These are phyloP conservation scores for Enteromius afrohamiltoni DNA, from an alignment of 2,797 vertebrate genomes.

Conservation along the genomic window DNA sequence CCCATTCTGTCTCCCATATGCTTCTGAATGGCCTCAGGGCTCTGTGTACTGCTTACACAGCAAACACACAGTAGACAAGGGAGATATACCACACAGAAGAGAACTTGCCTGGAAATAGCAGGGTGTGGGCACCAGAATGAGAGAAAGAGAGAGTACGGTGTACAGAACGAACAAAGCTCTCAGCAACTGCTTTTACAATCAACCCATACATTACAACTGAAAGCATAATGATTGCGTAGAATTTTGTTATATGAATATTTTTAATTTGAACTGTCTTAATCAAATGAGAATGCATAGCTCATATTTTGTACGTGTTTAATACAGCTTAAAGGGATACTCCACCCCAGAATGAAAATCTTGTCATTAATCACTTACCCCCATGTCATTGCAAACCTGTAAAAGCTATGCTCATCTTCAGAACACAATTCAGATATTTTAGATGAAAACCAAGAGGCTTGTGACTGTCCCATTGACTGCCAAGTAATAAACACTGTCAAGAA, in stretches of 20 bases:
- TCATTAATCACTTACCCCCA: too few species aligned
- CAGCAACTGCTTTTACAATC: not conserved
- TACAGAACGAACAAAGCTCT: conserved; percentile 14
- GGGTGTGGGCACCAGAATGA: conserved; percentile 17
- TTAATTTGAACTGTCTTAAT: not conserved
- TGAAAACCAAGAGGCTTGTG: too few species aligned
- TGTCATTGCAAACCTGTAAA: too few species aligned
- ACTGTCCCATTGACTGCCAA: too few species aligned
- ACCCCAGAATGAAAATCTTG: too few species aligned
- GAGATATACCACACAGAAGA: conserved; percentile 1
- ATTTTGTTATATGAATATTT: not conserved
- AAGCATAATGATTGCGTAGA: not conserved
- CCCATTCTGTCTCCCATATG: conserved; percentile 22
- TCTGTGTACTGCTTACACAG: conserved; percentile 44
- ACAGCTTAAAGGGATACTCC: too few species aligned
- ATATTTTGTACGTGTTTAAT: not conserved
- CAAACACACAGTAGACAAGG: conserved; percentile 28
- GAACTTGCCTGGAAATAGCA: not conserved
- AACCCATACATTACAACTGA: too few species aligned
- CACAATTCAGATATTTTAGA: too few species aligned
- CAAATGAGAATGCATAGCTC: not conserved
- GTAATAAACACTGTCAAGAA: too few species aligned
- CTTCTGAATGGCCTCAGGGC: conserved; percentile 31
- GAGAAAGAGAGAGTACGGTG: not conserved
- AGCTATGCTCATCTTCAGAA: too few species aligned